phyloP scores from a whole-genome alignment of 2,888 invertebrate genomes.

The Chrysolina oricalcia region DNA sequence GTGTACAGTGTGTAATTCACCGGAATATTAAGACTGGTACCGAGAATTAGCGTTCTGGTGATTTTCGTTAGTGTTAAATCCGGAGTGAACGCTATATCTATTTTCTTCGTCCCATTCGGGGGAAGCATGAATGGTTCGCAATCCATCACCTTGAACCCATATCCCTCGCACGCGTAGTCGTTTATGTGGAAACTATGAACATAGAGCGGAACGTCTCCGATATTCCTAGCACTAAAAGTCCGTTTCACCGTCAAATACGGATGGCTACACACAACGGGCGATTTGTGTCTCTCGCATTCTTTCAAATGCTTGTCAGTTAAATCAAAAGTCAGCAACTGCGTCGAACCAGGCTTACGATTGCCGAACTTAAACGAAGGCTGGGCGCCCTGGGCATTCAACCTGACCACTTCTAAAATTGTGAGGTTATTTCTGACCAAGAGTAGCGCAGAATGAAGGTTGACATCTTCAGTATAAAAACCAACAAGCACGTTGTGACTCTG shows the following conservation, averaged over 20 bases:
- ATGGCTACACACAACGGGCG: conserved; percentile 65
- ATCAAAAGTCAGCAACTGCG: conserved; percentile 87
- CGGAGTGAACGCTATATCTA: conserved; percentile 91
- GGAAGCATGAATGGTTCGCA: conserved; percentile 81
- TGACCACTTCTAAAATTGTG: conserved; percentile 90
- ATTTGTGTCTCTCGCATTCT: conserved; percentile 71
- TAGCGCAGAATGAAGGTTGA: conserved; percentile 72
- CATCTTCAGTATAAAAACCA: conserved; percentile 71
- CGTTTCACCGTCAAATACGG: conserved; percentile 85
- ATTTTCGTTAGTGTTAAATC: conserved; percentile 88
- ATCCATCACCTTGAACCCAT: conserved; percentile 84
- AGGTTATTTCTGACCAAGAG: conserved; percentile 89
- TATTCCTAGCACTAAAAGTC: conserved; percentile 89
- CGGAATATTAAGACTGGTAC: conserved; percentile 76
- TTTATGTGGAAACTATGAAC: conserved; percentile 81
- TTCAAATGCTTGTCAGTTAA: conserved; percentile 76
- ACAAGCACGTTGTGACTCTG: conserved; percentile 73
- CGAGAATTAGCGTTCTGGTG: conserved; percentile 77
- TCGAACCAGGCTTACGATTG: conserved; percentile 87
- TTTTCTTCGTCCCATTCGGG: conserved; percentile 83
- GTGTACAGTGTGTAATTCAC: conserved; percentile 83
- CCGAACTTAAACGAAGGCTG: conserved; percentile 91
- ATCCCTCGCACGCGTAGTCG: conserved; percentile 82
- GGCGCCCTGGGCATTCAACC: conserved; percentile 89
- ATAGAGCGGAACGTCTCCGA: conserved; percentile 90